Evolutionary conservation across 2,888 invertebrate genomes (phyloP).

Genomic region (Corythucha ciliata): DNA sequence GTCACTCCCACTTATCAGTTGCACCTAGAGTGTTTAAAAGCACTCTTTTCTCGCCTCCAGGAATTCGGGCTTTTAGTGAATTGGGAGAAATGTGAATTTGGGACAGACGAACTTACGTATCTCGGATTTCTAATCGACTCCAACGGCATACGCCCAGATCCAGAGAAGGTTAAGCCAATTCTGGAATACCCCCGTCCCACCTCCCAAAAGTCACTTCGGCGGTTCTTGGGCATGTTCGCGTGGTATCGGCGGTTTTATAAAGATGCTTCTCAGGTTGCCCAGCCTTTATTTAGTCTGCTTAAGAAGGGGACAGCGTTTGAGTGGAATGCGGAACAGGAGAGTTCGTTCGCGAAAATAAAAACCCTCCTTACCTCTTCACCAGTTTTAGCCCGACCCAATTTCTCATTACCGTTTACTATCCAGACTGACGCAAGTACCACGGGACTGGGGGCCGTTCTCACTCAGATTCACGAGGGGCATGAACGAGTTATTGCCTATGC

Average conservation of each 20-base stretch:
- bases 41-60: slow-evolving; percentile 4
- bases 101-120: slow-evolving; percentile 9
- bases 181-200: slow-evolving; percentile 15
- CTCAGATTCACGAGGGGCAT: slow-evolving; percentile 28
- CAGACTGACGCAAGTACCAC: slow-evolving; percentile 27
- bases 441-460: slow-evolving; percentile 28
- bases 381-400: slow-evolving; percentile 27
- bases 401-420: slow-evolving; percentile 18
- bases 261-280: slow-evolving; percentile 28
- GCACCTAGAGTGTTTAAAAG: slow-evolving; percentile 3
- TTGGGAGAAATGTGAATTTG: slow-evolving; percentile 11
- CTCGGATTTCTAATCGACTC: slow-evolving; percentile 15
- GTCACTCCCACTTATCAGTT: slow-evolving; percentile 5
- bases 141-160: slow-evolving; percentile 14
- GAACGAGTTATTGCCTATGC: slow-evolving; percentile 34
- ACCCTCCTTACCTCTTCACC: slow-evolving; percentile 21
- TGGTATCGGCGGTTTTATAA: slow-evolving; percentile 34
- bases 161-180: slow-evolving; percentile 15
- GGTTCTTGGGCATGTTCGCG: slow-evolving; percentile 22
- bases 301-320: slow-evolving; percentile 20
- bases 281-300: slow-evolving; percentile 31
- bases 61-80: not conserved
- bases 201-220: slow-evolving; percentile 9
- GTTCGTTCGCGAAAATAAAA: slow-evolving; percentile 16
- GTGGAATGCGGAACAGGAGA: slow-evolving; percentile 17